A percentile compares a stretch with the other conserved stretches of the same genome.
Evolutionary conservation across 2,888 invertebrate species (phyloP).

Genomic region (Anoncus sp.): DNA sequence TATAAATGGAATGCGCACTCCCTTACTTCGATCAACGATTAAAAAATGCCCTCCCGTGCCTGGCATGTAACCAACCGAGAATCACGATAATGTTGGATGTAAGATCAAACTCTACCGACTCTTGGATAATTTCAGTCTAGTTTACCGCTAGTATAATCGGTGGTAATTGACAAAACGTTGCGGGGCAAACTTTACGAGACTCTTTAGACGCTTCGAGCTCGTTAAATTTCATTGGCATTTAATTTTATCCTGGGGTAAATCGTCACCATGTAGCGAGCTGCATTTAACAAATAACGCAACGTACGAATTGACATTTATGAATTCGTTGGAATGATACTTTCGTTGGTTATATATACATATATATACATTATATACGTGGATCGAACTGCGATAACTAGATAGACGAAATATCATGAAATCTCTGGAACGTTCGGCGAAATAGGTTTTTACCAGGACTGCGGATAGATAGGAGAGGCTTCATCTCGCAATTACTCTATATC

Average conservation of each 20-base stretch:
- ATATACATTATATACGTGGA: no score
- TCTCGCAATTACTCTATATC: constrained; percentile 4
- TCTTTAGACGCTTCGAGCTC: background rate
- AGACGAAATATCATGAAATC: background rate
- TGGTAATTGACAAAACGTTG: constrained; percentile 23
- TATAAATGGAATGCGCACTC: no score
- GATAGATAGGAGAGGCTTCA: no score
- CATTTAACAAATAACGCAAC: background rate
- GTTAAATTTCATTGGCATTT: background rate
- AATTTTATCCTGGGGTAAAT: background rate
- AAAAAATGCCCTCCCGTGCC: no score
- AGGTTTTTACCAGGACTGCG: background rate
- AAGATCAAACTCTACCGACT: background rate
- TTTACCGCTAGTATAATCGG: constrained; percentile 5
- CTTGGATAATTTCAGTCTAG: background rate
- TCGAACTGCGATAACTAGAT: background rate
- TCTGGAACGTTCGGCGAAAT: constrained; percentile 3
- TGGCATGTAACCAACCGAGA: no score
- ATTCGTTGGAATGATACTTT: constrained; percentile 3
- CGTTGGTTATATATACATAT: background rate
- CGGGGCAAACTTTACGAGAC: background rate
- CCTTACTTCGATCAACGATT: no score
- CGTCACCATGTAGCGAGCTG: no score
- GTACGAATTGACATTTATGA: background rate
- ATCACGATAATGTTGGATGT: background rate